These are phyloP conservation scores for Hafferia zeledoni DNA, from an alignment of 2,797 vertebrate species.

Conservation along the genomic window DNA sequence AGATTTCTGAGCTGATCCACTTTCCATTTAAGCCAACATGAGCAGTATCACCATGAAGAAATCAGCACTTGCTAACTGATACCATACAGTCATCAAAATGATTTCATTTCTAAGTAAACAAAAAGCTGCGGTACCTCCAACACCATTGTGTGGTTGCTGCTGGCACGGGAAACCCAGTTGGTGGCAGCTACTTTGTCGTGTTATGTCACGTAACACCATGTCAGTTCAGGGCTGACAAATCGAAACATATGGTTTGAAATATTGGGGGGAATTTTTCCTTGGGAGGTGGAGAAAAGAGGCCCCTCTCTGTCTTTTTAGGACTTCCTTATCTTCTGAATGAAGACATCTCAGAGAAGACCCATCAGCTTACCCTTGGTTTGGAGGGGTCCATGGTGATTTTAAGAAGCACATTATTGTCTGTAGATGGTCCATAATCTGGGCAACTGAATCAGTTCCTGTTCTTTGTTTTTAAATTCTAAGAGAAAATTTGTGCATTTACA, in stretches of 20 bases:
- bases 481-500: background rate
- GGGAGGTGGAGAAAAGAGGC: background rate
- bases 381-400: fast-evolving
- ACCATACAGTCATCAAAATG: conserved; percentile 13
- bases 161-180: background rate
- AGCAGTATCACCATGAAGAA: conserved; percentile 37
- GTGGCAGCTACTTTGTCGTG: background rate
- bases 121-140: conserved; percentile 44
- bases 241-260: background rate
- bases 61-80: conserved; percentile 56
- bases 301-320: background rate
- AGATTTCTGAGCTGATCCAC: conserved; percentile 20
- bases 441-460: background rate
- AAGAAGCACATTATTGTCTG: background rate
- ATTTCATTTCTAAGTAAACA: conserved; percentile 34
- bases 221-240: background rate
- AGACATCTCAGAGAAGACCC: background rate
- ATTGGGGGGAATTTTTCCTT: background rate
- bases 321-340: background rate
- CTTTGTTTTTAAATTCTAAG: background rate
- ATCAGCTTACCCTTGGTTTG: background rate
- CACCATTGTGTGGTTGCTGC: conserved; percentile 26
- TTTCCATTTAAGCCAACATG: conserved; percentile 52
- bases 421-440: background rate
- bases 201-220: background rate